Base-by-base conservation (phyloP, 2,888 invertebrate species). In the Ceratothoa steindachneri region DNA sequence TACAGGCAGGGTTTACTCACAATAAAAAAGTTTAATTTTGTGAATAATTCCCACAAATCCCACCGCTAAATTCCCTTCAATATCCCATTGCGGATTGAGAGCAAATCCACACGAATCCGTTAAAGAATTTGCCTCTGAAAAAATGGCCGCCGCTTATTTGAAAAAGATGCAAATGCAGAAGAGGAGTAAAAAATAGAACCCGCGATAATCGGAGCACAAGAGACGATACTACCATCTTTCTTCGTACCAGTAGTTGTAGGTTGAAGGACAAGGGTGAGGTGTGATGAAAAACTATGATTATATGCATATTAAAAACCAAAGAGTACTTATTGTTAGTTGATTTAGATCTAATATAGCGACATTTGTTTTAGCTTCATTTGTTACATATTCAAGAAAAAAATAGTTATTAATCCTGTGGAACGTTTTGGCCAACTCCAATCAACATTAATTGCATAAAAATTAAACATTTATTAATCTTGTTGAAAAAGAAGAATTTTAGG, bases 1-100 rank as follows among this genome's bases (percentile, higher is more conserved):
- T n/a, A n/a, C n/a, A n/a, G n/a, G n/a, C n/a, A n/a, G n/a, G 15
- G 15, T n/a, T 19, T 73, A 77, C 77, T 71, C 73, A 77, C 77
- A 69, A 68, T 77, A 65, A 24, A 77, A 77, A 30, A 65, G 27
- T 31, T 60, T 68, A 29, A 77, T 77, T 67, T 71, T 77, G 67
- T 73, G 66, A 15, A 52, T 12, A 22, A 77, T 68, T 24, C 77
- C 73, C 68, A 69, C 69, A 28, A 64, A 71, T 19, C 73, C 77
- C 9, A 73, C 73, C 66, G 69, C 65, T 4, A 55, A 66, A 24
- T 52, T 74, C 30, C 73, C 77, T 19, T 73, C 52, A 53, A 24
- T 71, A 64, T 77, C 77, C 68, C 41, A 9, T 30, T 9, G 29
- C 12, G 75, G 75, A 60, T 72, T 72, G 30, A 76, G 41, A 52